Evolutionary conservation across 2,113 vertebrate genomes (phyloP), one percentile per base, ranked within the genome.

Genomic region (Myrmecophaga tridactyla): DNA sequence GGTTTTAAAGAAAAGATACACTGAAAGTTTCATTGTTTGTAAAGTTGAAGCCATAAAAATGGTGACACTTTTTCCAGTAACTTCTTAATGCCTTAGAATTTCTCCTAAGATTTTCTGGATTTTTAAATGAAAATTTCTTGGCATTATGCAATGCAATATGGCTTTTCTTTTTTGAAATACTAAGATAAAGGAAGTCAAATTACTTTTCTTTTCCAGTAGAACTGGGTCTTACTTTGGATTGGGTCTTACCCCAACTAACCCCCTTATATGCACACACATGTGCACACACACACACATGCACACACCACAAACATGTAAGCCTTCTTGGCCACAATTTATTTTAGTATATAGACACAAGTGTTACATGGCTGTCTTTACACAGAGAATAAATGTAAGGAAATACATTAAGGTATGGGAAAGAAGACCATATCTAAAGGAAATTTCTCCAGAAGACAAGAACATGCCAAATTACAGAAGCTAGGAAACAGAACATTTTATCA

Each of bases 121-220:
- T 77, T 56, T 63, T 72, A 62, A 29, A 56, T 62, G 53, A 58
- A 90, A 94, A 67, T 69, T 8, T 83, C 36, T 60, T 94, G 27
- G 8, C 73, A 14, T 77, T 77, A 58, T 20, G 31, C 34, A 73
- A n/a, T 70, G 11, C 27, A 72, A 15, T 3, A 6, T 67, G 20
- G 34, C 72, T 95, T 96, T 92, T 70, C 75, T 81, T 94, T 87
- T 56, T 31, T n/a, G 67, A 88, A 95, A 73, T n/a, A 39, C 18
- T 31, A 85, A 85, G 76, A 86, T 39, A 67, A 84, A 65, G 70
- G 17, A 80, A 94, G 41, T 46, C 31, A 83, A 80, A 29, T 88
- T 73, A 34, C 10, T 9, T 95, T 90, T 94, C n/a, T 94, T 92
- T 84, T 73, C 67, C 10, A 62, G 43, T 53, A 87, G 25, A 48